These are phyloP conservation scores for Dipodomys ordii DNA, from an alignment of 2,113 vertebrate genomes.

Conservation along the genomic window DNA sequence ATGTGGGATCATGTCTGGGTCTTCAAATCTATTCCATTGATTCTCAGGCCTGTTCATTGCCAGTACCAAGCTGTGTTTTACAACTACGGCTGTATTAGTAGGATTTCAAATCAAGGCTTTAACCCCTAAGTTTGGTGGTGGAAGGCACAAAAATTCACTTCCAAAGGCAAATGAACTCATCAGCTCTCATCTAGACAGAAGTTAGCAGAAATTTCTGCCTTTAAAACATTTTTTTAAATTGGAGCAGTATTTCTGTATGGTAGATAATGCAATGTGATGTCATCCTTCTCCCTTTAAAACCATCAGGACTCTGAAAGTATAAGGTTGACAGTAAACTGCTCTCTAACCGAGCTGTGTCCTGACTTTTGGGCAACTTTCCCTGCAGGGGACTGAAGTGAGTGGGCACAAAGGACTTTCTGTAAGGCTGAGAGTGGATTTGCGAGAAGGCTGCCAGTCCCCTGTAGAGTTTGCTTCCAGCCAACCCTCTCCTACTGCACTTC, in stretches of 20 bases:
- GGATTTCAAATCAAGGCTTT: neutral
- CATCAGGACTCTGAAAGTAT: neutral
- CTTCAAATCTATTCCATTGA: no score
- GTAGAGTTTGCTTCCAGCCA: neutral
- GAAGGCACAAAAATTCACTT: neutral
- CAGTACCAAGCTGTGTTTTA: no score
- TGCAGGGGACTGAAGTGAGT: neutral
- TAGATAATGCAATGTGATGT: neutral
- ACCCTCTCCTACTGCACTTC: neutral
- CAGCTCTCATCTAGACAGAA: neutral
- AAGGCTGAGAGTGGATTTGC: constrained; percentile 40
- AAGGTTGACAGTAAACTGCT: neutral
- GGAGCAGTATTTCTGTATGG: neutral
- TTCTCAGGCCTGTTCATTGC: no score
- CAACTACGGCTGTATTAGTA: no score
- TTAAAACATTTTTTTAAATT: neutral
- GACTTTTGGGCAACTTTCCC: neutral
- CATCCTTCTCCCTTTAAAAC: neutral
- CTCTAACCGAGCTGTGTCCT: neutral
- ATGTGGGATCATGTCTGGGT: no score
- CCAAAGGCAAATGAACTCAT: neutral
- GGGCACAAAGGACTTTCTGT: constrained; percentile 29
- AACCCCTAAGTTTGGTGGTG: neutral
- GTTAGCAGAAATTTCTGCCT: neutral
- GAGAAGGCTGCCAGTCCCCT: constrained; percentile 13